Base-by-base conservation (phyloP, 2,888 invertebrate genomes). In the Eustalomyia histrio region DNA sequence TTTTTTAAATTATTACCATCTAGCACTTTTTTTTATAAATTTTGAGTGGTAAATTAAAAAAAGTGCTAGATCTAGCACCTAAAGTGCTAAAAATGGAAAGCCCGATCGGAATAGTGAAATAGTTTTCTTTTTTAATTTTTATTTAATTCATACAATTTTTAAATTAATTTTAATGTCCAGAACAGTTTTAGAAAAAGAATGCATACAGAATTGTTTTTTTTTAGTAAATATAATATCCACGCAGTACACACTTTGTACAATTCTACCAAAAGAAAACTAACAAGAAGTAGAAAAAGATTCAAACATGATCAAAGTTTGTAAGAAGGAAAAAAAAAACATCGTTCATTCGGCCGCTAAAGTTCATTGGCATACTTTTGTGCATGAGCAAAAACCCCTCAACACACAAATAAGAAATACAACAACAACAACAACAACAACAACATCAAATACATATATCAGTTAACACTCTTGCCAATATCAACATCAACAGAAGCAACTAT, bases 291-390 rank as follows among this genome's bases (percentile, higher is more conserved):
- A 76, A 33, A 80, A 64, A 81, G 58, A 53, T 63, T 60, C 43
- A 78, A 35, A 72, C 78, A 67, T 73, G 78, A 73, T 79, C 72
- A 43, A 67, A 68, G 17, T 76, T 76, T 71, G 39, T 52, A 76
- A 61, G 9, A 57, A 52, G 68, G 29, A 57, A 73, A 53, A 68
- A 72, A 79, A 33, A 84, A 58, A 79, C 82, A 83, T 83, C 86
- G 86, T 85, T 86, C 86, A 86, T 85, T 86, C 86, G 86, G 86
- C 85, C 86, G 85, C 76, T 83, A 73, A 83, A 86, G 86, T 87
- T 87, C 85, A 85, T 87, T 87, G 86, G 86, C 86, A 87, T 84
- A 87, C 86, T 85, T 87, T 85, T 86, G 79, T 53, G 81, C 78
- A 64, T 80, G 75, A 74, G 76, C 71, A 71, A 80, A 29, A 78